Conservation (phyloP, 2,113 vertebrate genomes). For the Microcebus griseorufus region DNA sequence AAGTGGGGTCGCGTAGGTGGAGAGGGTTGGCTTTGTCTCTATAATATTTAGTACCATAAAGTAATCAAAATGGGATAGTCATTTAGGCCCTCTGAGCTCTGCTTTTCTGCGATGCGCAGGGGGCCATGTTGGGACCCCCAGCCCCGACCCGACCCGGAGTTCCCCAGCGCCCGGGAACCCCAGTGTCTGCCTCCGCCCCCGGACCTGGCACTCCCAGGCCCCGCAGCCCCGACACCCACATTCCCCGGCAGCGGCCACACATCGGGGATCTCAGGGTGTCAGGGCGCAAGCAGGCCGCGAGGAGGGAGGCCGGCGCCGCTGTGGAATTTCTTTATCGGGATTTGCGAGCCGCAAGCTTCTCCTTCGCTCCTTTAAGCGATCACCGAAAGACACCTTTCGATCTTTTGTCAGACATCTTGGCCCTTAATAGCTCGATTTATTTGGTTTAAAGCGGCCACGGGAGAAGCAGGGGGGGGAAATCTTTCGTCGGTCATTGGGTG, state of each 20-base stretch:
- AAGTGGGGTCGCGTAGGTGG: neutral
- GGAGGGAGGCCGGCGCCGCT: conserved; percentile 66
- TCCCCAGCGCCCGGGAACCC: neutral
- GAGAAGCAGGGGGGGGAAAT: conserved; percentile 71
- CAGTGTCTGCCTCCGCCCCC: neutral
- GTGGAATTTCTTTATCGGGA: conserved; percentile 76
- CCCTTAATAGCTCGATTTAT: conserved; percentile 72
- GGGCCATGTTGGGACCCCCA: neutral
- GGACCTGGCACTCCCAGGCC: neutral
- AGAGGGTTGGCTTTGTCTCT: neutral
- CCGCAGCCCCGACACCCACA: neutral
- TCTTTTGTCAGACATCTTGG: conserved; percentile 67
- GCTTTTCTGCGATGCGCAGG: neutral
- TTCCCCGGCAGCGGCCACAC: fast-evolving
- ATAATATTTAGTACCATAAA: neutral
- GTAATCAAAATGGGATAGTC: neutral
- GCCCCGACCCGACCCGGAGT: neutral
- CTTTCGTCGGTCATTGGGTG: conserved; percentile 77
- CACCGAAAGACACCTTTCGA: conserved; percentile 71
- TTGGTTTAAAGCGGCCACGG: conserved; percentile 72
- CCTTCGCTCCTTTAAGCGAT: conserved; percentile 45
- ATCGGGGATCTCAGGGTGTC: neutral
- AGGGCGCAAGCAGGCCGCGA: neutral
- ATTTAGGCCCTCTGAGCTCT: neutral
- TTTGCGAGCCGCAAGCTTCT: conserved; percentile 39